Base-by-base conservation (phyloP, 1,140 invertebrate genomes). In the Meloidogyne floridensis region DNA sequence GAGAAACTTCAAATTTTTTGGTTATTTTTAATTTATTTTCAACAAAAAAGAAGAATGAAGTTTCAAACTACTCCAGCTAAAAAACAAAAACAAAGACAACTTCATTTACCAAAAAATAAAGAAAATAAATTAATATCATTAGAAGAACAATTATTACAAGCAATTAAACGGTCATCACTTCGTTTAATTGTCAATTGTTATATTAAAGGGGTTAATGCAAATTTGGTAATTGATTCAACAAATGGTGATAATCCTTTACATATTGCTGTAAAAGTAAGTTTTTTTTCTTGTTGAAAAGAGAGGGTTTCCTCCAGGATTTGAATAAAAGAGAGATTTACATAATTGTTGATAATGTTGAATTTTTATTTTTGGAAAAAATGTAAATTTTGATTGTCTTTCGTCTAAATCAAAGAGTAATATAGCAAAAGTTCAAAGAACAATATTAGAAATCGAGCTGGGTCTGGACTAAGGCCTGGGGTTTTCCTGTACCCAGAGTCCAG, bases 31-130 rank as follows among this genome's bases (percentile, higher is more conserved):
- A 47, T 8, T 15, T 15, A 11, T 15, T 59, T 15, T 0, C 15
- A 65, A 65, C 15, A 6, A 59, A 15, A 15, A 3, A 56, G 3
- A 56, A 56, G 3, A 65, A 65, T 65, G 59, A 65, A 65, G n/a
- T 65, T 65, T 65, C 15, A 65, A n/a, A 65, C n/a, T 6, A 65
- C 10, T 65, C 15, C 15, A n/a, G 59, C n/a, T n/a, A 65, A 11
- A 65, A 65, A 18, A 8, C 13, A 9, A 3, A 59, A 59, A 59
- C n/a, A 15, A 65, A n/a, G 15, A n/a, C 10, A n/a, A 65, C 3
- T 65, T n/a, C 15, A 15, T 11, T n/a, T 15, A 86, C 84, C 77
- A 87, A 83, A 18, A 75, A 80, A 71, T 86, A 85, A 43, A 82
- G 75, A 73, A 85, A 75, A 72, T 82, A 87, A 85, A 84, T 85